These are phyloP conservation scores for Drosophila azteca DNA, from an alignment of 1,140 invertebrate genomes.

Conservation along the genomic window DNA sequence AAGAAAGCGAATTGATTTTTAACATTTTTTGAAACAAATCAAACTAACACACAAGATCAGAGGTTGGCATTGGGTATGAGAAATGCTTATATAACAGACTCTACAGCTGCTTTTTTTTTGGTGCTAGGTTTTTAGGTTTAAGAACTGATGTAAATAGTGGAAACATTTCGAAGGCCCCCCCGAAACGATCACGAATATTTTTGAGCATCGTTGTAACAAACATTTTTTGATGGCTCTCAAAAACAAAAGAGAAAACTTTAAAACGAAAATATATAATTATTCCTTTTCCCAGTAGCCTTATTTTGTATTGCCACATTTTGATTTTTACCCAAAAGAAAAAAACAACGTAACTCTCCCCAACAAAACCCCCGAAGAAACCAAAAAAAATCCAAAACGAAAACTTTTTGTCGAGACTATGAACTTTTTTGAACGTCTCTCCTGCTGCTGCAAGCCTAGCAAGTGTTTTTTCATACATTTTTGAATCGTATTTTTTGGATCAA, in stretches of 20 bases:
- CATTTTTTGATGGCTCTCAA: conserved; percentile 54
- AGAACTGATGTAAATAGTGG: conserved; percentile 51
- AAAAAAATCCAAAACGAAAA: conserved; percentile 22
- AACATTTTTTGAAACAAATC: conserved; percentile 80
- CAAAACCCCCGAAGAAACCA: conserved; percentile 13
- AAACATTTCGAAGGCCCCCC: conserved; percentile 2
- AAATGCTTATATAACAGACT: conserved; percentile 51
- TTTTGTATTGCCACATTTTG: conserved; percentile 55
- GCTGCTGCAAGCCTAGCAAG: conserved; percentile 27
- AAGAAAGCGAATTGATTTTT: conserved; percentile 74
- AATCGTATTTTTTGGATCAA: conserved; percentile 42
- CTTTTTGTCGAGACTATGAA: conserved; percentile 76
- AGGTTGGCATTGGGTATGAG: conserved; percentile 25
- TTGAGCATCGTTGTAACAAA: conserved; percentile 77
- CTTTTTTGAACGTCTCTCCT: conserved; percentile 78
- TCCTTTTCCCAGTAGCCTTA: conserved; percentile 40
- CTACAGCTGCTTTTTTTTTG: conserved; percentile 51
- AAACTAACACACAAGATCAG: conserved; percentile 50
- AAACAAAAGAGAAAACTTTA: conserved; percentile 11
- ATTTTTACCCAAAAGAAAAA: conserved; percentile 18
- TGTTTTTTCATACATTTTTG: conserved; percentile 26
- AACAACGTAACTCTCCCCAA: conserved; percentile 9
- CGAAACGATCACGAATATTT: conserved; percentile 77
- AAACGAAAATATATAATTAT: conserved; percentile 21
- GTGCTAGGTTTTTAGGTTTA: conserved; percentile 60